Evolutionary conservation across 1,140 invertebrate genomes (phyloP).

Genomic region (Neelides sp.): DNA sequence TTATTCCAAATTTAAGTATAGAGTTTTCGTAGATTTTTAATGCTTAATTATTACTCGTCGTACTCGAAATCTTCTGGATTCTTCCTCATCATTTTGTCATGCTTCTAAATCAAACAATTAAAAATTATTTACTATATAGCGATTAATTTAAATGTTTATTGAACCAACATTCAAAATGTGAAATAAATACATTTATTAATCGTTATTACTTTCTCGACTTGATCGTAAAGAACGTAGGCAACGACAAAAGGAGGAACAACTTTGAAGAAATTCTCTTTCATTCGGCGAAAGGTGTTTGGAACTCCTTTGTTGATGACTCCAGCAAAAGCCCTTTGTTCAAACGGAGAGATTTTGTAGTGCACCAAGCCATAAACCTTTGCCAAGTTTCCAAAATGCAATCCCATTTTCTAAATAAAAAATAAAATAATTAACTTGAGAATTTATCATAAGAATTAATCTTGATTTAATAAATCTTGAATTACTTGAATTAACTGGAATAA

Average conservation of each 20-base stretch:
- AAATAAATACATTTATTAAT: too few species aligned
- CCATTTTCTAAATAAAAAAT: too few species aligned
- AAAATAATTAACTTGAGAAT: too few species aligned
- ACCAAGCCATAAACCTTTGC: constrained; percentile 68
- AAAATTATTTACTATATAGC: too few species aligned
- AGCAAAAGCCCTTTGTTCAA: constrained; percentile 72
- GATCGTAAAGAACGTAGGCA: constrained; percentile 59
- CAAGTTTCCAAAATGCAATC: constrained; percentile 62
- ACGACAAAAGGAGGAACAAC: constrained; percentile 58
- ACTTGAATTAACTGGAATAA: too few species aligned
- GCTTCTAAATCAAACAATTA: too few species aligned
- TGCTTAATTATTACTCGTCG: constrained; percentile 50
- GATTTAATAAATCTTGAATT: too few species aligned
- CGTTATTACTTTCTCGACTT: constrained; percentile 55
- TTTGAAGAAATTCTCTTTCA: constrained; percentile 50
- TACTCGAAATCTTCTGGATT: constrained; percentile 77
- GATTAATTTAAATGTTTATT: too few species aligned
- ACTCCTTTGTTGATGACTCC: constrained; percentile 59
- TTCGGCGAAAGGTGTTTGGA: constrained; percentile 60
- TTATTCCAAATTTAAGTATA: not conserved
- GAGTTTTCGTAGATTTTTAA: too few species aligned
- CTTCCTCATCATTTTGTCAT: constrained; percentile 53
- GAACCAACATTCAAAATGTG: too few species aligned
- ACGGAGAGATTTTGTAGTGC: constrained; percentile 68
- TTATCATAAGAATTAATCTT: too few species aligned